Base-by-base conservation (phyloP, 1,140 invertebrate species). In the Zaprionus nigranus region DNA sequence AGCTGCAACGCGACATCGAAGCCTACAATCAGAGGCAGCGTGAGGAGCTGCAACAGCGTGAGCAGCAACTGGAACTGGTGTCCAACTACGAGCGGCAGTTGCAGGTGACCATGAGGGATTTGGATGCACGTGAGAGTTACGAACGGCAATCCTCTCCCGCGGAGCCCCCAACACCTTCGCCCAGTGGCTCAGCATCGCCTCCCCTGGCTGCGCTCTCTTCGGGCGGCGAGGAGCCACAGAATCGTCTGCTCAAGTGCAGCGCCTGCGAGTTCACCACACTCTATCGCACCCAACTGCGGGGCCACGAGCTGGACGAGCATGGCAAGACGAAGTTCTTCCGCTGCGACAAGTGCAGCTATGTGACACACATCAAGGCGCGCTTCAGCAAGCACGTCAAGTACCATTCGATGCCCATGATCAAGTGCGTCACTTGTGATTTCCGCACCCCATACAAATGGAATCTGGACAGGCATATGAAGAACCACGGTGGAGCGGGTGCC, bases 311-410 rank as follows among this genome's bases (percentile, higher is more conserved):
- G 53, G 93, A 94, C 56, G 95, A 95, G 72, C 94, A 95, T 78
- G 94, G 93, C 51, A 93, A 94, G 73, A 93, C 92, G 17, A 94
- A 94, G 81, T 97, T 97, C 91, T 98, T 97, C 93, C 95, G 97
- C 13, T 98, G 97, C 92, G 94, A 94, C 66, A 97, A 98, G 92
- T 99, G 98, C 92, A 96, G 95, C 75, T 98, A 98, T 91, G 96
- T 97, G 64, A 99, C 98, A 1, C 96, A 98, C 91, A 97, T 98
- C 75, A 96, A 97, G 86, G 96, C 96, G 2, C 95, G 98, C 54
- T 98, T 96, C 91, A 98, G 97, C 36, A 98, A 98, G 92, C 98
- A 99, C 90, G 96, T 98, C n/a, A 98, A 98, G 86, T 98, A 98
- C 88, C 97, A 98, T 93, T 97, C 96, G 43, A 97, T 98, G 96